Base-by-base conservation (phyloP, 2,888 invertebrate species). In the Dryobotodes eremita region DNA sequence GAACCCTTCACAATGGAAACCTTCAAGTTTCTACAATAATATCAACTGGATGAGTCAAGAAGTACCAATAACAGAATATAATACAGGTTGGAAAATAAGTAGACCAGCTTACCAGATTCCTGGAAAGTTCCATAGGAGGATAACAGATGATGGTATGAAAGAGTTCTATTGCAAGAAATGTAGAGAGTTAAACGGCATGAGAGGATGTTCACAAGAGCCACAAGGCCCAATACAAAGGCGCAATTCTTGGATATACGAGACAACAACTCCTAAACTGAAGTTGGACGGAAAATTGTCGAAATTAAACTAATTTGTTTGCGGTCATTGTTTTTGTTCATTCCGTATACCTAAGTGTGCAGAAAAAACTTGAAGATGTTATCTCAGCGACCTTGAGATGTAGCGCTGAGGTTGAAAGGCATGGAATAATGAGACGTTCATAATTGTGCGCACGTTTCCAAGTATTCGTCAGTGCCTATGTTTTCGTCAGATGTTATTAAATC, bases 251-350 rank as follows among this genome's bases (percentile, higher is more conserved):
- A 68, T 91, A 46, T 89, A 91, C 59, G 93, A 94, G 87, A 94
- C 92, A 26, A 95, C 96, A 17, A 96, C 96, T 62, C 92, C 93
- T 10, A 96, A 95, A 90, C 89, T 96, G 65, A 97, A 95, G 90
- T 90, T 97, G 79, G 96, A 97, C 74, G 97, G 97, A 23, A 97
- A 97, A 95, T 93, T 97, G 92, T 95, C 94, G 89, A 97, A 96
- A 95, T 95, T 97, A 94, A 95, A 96, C 92, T 96, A 94, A 96
- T 93, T 86, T 89, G 86, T 89, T 86, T 87, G 90, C 89, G 78
- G 88, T 88, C 89, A 93, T 94, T 94, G 94, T 94, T 94, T 93
- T 93, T 93, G 93, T 92, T 93, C 93, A 92, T 92, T 88, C 91
- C 90, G 91, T 92, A 91, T 92, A 90, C 89, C 88, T 91, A 90